Conservation (phyloP, 2,888 invertebrate species). For the Cabera pusaria region DNA sequence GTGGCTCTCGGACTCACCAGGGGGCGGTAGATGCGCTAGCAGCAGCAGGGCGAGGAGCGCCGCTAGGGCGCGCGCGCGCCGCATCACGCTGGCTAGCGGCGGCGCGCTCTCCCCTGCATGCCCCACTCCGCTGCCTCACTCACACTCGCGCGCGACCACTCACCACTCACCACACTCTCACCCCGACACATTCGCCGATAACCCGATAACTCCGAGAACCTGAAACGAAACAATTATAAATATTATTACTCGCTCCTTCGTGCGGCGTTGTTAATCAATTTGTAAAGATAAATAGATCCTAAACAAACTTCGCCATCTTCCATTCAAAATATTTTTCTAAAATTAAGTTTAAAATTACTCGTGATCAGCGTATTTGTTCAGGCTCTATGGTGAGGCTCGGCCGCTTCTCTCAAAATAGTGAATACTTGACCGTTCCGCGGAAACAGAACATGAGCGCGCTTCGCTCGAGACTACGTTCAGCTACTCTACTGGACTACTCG, state of each 20-base stretch:
- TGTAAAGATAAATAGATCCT: conserved; percentile 20
- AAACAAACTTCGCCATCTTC: conserved; percentile 20
- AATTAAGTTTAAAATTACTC: conserved; percentile 27
- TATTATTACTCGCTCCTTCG: conserved; percentile 2
- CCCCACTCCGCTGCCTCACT: conserved; percentile 31
- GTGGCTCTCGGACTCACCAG: conserved; percentile 56
- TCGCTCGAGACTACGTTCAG: too few species aligned
- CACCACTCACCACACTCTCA: conserved; percentile 32
- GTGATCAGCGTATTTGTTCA: conserved; percentile 32
- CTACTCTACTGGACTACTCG: too few species aligned
- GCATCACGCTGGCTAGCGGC: conserved; percentile 60
- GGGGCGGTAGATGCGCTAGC: conserved; percentile 58
- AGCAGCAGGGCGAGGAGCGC: conserved; percentile 62
- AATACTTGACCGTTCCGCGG: too few species aligned
- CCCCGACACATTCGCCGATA: conserved; percentile 3
- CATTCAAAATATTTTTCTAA: conserved; percentile 27
- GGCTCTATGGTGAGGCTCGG: conserved; percentile 20
- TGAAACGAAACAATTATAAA: conserved; percentile 22
- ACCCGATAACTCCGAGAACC: conserved; percentile 9
- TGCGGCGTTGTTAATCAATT: too few species aligned
- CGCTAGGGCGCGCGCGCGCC: conserved; percentile 56
- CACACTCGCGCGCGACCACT: conserved; percentile 33
- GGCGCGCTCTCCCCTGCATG: conserved; percentile 39
- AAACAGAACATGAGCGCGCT: too few species aligned
- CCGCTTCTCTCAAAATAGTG: conserved; percentile 14